Base-by-base conservation (phyloP, 2,888 invertebrate species). In the Eugnorisma glareosa region DNA sequence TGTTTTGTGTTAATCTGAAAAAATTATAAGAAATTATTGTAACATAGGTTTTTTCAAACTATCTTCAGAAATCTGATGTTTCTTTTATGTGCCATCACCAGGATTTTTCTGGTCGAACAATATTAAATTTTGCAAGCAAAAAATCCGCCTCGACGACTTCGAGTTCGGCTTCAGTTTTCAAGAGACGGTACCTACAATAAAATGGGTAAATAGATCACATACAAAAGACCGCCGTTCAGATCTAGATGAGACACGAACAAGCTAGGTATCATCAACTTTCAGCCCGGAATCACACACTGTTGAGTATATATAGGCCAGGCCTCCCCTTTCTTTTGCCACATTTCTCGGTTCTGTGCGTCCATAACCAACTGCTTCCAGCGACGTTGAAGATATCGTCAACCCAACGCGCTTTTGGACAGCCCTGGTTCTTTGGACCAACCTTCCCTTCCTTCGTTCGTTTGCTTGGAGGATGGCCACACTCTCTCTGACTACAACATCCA, bases 401-500 rank as follows among this genome's bases (percentile, higher is more conserved):
- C n/a, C n/a, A n/a, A n/a, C n/a, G n/a, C n/a, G n/a, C n/a, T n/a
- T n/a, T n/a, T n/a, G n/a, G n/a, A n/a, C n/a, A n/a, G n/a, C n/a
- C n/a, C n/a, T n/a, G n/a, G n/a, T n/a, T n/a, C n/a, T n/a, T n/a
- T n/a, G n/a, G n/a, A n/a, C n/a, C n/a, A n/a, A n/a, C n/a, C n/a
- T n/a, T n/a, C n/a, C n/a, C n/a, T n/a, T n/a, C n/a, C n/a, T n/a
- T n/a, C n/a, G n/a, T n/a, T n/a, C n/a, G n/a, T n/a, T n/a, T n/a
- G n/a, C n/a, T 96, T 99, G 91, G 99, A 99, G 97, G 99, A 99
- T 97, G 99, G 99, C 18, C 98, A 99, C 83, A 99, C 99, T 35
- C 97, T 99, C 2, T 98, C 98, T 0, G 99, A 99, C 94, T 99
- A 99, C 95, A 99, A 99, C 92, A 99, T 99, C 92, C 99, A 99